Evolutionary conservation across 1,140 invertebrate genomes (phyloP).

Genomic region (Ganaspis sp.): DNA sequence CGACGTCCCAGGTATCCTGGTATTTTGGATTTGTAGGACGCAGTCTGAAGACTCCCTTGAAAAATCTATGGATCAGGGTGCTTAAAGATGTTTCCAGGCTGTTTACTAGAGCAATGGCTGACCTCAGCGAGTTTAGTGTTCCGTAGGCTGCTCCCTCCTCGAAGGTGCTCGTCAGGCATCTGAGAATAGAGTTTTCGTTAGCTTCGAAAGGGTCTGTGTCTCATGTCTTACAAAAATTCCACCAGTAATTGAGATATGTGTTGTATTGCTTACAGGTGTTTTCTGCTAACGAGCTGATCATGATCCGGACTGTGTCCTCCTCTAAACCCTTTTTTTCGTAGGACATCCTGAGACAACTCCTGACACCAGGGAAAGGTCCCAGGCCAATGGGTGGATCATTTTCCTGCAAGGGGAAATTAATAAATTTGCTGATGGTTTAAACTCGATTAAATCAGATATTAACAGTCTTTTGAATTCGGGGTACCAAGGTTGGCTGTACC

Average conservation of each 20-base stretch:
- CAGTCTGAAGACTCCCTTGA: too few species aligned
- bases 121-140: not conserved
- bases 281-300: conserved; percentile 33
- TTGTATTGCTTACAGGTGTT: too few species aligned
- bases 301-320: conserved; percentile 32
- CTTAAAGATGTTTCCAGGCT: too few species aligned
- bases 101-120: not conserved
- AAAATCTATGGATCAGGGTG: too few species aligned
- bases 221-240: too few species aligned
- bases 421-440: conserved; percentile 20
- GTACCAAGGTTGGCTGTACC: conserved; percentile 59
- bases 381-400: not conserved
- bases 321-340: conserved; percentile 31
- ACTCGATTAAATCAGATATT: too few species aligned
- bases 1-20: not conserved
- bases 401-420: conserved; percentile 16
- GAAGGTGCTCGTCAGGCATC: too few species aligned
- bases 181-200: too few species aligned
- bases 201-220: too few species aligned
- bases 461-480: conserved; percentile 36
- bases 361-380: not conserved
- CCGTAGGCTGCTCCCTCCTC: conserved; percentile 17
- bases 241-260: too few species aligned
- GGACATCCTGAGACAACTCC: conserved; percentile 18
- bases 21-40: not conserved